Conservation (phyloP, 2,888 invertebrate species). For the Anthophora plumipes region DNA sequence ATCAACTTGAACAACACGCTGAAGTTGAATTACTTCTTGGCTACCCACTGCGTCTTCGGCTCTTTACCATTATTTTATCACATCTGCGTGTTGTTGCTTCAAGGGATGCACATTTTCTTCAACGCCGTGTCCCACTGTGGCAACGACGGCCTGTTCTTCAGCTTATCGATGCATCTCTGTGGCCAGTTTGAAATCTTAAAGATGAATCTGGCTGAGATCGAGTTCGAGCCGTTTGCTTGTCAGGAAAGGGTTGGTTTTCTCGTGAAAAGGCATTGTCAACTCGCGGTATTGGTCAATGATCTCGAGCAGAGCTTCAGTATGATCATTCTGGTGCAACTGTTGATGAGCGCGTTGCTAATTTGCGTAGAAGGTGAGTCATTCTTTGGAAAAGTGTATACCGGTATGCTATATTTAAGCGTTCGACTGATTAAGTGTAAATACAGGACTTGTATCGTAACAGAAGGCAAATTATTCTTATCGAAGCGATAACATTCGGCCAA, state of each 20-base stretch:
- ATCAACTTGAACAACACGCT: background rate
- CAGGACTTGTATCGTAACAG: background rate
- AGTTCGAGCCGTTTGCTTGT: conserved; percentile 4
- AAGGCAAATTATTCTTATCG: background rate
- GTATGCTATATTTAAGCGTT: background rate
- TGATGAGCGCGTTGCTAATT: conserved; percentile 60
- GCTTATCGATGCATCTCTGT: conserved; percentile 78
- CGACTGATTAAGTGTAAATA: background rate
- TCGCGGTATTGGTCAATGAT: conserved; percentile 37
- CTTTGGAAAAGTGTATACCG: background rate
- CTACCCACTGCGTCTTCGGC: conserved; percentile 62
- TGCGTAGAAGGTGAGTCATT: conserved; percentile 60
- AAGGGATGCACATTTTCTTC: conserved; percentile 48
- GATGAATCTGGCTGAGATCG: conserved; percentile 46
- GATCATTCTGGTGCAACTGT: conserved; percentile 56
- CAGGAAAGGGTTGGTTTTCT: conserved; percentile 21
- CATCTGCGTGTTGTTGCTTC: conserved; percentile 38
- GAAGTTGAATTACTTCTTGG: conserved; percentile 47
- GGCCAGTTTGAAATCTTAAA: conserved; percentile 79
- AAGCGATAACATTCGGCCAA: background rate
- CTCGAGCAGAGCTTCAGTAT: conserved; percentile 60
- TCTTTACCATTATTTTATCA: conserved; percentile 11
- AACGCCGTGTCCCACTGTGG: conserved; percentile 67
- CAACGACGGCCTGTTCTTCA: conserved; percentile 78
- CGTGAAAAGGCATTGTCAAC: conserved; percentile 54